phyloP scores from a whole-genome alignment of 1,140 invertebrate genomes.

The Sipha flava region DNA sequence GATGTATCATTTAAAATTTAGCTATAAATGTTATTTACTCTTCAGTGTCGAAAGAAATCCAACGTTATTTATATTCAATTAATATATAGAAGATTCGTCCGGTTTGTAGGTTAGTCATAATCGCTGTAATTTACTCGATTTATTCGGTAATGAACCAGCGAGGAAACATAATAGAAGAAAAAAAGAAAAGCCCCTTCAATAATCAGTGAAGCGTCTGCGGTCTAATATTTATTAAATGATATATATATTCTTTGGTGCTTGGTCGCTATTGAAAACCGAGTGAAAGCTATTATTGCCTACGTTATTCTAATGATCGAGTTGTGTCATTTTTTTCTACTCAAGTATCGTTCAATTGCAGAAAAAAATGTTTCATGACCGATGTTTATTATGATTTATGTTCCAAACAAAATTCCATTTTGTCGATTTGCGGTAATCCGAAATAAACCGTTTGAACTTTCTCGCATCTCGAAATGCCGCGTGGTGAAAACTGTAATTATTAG shows the following conservation, averaged over 20 bases:
- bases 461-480: background rate
- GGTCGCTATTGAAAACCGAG: slow-evolving; percentile 19
- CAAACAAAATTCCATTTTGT: background rate
- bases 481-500: background rate
- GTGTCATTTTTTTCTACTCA: slow-evolving; percentile 9
- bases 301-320: slow-evolving; percentile 13
- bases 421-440: background rate
- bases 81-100: background rate
- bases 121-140: background rate
- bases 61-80: slow-evolving; percentile 14
- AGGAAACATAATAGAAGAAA: background rate
- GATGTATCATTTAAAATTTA: background rate
- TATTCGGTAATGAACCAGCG: background rate
- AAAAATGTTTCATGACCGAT: background rate
- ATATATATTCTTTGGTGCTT: background rate
- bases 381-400: slow-evolving; percentile 5
- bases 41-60: slow-evolving; percentile 6
- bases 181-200: background rate
- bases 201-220: background rate
- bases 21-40: background rate
- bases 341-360: background rate
- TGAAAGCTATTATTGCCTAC: slow-evolving; percentile 24
- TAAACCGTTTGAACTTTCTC: background rate
- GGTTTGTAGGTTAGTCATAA: slow-evolving; percentile 1
- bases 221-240: slow-evolving; percentile 1